A percentile compares a stretch with the other conserved stretches of the same genome.
Evolutionary conservation across 1,140 invertebrate genomes (phyloP).

Genomic region (Prorops nasuta): DNA sequence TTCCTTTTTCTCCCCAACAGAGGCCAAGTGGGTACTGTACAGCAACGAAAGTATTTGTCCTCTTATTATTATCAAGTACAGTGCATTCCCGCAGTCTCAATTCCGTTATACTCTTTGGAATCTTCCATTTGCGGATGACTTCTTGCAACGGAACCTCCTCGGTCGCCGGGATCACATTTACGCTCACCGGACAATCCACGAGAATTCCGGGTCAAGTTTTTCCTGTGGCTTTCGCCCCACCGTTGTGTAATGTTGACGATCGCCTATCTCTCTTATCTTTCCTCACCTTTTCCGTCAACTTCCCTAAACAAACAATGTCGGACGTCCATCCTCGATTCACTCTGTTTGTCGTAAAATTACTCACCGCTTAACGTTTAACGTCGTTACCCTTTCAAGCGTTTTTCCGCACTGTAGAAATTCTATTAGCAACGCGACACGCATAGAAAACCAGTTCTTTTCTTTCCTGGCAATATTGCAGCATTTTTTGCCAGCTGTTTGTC

Average conservation of each 20-base stretch:
- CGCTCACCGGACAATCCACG: slow-evolving; percentile 10
- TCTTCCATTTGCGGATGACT: neutral
- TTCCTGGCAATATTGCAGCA: too few relatives aligned
- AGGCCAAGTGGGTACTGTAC: too few relatives aligned
- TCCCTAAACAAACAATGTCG: neutral
- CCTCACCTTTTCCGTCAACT: neutral
- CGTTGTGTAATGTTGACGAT: too few relatives aligned
- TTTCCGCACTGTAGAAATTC: too few relatives aligned
- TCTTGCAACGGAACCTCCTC: slow-evolving; percentile 4
- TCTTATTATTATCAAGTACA: slow-evolving; percentile 11
- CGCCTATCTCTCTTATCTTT: neutral
- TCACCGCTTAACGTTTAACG: too few relatives aligned
- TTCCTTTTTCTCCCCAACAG: too few relatives aligned
- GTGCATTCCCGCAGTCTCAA: slow-evolving; percentile 5
- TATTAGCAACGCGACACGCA: too few relatives aligned
- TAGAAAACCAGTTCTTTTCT: too few relatives aligned
- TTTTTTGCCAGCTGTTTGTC: too few relatives aligned
- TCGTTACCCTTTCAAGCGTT: too few relatives aligned
- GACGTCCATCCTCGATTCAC: slow-evolving; percentile 5
- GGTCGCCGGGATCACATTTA: slow-evolving; percentile 10
- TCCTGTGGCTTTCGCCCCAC: neutral
- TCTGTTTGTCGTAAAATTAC: slow-evolving; percentile 5
- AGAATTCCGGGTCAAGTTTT: slow-evolving; percentile 16
- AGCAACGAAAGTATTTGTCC: slow-evolving; percentile 13
- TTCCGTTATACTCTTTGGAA: slow-evolving; percentile 13